phyloP scores from a whole-genome alignment of 2,113 vertebrate genomes.

The Eupsittula cactorum region DNA sequence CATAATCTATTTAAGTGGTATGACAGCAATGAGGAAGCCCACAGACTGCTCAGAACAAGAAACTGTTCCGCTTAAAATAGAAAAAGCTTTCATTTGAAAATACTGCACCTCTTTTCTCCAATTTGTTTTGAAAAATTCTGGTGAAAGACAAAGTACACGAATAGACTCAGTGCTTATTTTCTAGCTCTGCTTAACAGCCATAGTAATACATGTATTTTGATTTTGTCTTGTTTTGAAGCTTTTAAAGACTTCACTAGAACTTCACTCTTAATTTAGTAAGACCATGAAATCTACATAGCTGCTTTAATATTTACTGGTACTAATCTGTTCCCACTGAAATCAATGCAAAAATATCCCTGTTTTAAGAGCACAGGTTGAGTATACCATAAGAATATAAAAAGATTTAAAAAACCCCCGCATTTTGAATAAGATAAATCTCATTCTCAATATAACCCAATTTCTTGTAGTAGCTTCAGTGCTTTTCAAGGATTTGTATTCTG shows the following conservation, averaged over 20 bases:
- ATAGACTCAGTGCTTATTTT: background rate
- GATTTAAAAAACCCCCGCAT: fast-evolving
- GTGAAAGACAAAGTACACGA: background rate
- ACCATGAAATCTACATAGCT: background rate
- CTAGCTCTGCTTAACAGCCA: background rate
- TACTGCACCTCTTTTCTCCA: background rate
- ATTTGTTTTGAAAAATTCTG: background rate
- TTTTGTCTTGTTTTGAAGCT: background rate
- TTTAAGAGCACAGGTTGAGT: background rate
- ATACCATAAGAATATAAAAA: background rate
- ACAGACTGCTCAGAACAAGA: background rate
- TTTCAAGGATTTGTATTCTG: background rate
- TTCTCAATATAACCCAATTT: background rate
- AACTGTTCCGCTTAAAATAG: background rate
- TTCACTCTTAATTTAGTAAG: background rate
- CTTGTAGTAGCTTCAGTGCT: background rate
- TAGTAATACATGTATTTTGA: background rate
- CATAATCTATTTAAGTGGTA: background rate
- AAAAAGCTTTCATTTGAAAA: background rate
- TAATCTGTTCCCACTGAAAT: background rate
- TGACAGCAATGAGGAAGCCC: background rate
- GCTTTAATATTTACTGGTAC: background rate
- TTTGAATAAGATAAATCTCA: background rate
- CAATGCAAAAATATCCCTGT: background rate
- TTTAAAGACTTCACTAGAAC: background rate